Base-by-base conservation (phyloP, 1,140 invertebrate species). In the Drosophila teissieri region DNA sequence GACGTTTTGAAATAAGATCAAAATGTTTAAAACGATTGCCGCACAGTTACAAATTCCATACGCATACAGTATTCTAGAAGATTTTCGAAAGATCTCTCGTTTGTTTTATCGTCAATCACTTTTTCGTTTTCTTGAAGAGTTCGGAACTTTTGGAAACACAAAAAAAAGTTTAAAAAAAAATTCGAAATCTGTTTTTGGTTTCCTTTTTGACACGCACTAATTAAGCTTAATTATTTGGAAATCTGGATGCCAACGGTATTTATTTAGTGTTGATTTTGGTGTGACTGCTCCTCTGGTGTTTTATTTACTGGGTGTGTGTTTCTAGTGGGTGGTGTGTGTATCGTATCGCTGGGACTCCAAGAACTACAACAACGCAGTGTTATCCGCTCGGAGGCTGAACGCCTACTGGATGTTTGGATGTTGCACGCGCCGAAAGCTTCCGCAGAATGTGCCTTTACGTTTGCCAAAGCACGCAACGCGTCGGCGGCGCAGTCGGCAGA, bases 301-400 rank as follows among this genome's bases (percentile, higher is more conserved):
- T 51, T 34, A 40, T 53, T 53, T 52, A 11, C 4, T 34, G 27
- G 7, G 31, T 37, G 31, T 34, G 31, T 65, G 22, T 64, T 40
- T 48, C 4, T 11, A 51, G 36, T 68, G 64, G 64, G 46, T 42
- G 24, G 34, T 49, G 24, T 65, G 34, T 53, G 24, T 62, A 48
- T 42, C 46, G 45, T 52, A 27, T 56, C 60, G 65, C 76, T 78
- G 42, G 72, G 60, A 57, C 82, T 82, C 79, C 82, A 83, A 91
- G 77, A 85, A 84, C 65, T 83, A 90, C 79, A 91, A 91, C 83
- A 90, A 90, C 90, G 85, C 77, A 85, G 82, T 91, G 90, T 91
- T 91, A 91, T 91, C 90, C 90, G 90, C 90, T 91, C 90, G 90
- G 90, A 91, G 90, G 90, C 90, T 91, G 88, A 91, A 91, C 88